Conservation (phyloP, 2,888 invertebrate species). For the Eucriotettix oculatus region DNA sequence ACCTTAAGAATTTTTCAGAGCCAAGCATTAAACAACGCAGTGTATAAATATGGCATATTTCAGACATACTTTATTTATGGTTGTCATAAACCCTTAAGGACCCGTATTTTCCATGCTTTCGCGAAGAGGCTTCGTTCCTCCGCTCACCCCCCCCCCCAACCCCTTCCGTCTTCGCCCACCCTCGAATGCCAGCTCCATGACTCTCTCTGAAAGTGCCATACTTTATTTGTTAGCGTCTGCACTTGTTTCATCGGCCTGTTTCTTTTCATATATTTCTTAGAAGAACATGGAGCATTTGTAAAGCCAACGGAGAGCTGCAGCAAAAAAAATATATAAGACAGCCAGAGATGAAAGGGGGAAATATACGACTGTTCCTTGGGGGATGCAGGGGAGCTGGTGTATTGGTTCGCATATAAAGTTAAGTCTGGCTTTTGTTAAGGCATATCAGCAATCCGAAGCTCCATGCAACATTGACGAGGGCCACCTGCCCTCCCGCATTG, state of each 20-base stretch:
- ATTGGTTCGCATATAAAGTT: slow-evolving; percentile 1
- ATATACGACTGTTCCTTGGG: background rate
- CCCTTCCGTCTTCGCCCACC: too few relatives aligned
- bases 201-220: background rate
- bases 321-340: background rate
- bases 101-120: too few relatives aligned
- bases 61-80: too few relatives aligned
- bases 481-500: background rate
- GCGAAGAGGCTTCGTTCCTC: too few relatives aligned
- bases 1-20: too few relatives aligned
- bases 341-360: slow-evolving; percentile 1
- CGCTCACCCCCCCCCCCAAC: too few relatives aligned
- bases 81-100: too few relatives aligned
- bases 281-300: background rate
- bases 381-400: background rate
- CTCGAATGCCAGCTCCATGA: too few relatives aligned
- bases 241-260: background rate
- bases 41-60: too few relatives aligned
- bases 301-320: background rate
- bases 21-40: too few relatives aligned
- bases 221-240: background rate
- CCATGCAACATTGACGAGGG: background rate
- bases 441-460: background rate
- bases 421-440: background rate
- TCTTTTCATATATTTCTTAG: background rate